phyloP scores from a whole-genome alignment of 2,113 vertebrate genomes.

The Hydrochoerus hydrochaeris region DNA sequence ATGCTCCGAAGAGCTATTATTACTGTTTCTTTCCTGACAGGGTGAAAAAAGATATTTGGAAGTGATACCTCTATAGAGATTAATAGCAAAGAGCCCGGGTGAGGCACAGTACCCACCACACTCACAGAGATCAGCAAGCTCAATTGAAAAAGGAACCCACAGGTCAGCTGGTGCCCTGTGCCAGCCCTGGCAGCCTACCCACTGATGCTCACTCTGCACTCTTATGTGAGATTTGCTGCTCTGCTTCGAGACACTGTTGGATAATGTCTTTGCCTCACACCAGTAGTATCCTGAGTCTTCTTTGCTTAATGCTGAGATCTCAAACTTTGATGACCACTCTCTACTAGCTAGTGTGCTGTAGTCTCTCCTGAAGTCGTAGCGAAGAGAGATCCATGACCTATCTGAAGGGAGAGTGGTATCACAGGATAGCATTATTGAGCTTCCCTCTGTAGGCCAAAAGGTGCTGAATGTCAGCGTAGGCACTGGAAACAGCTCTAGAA shows the following conservation, averaged over 20 bases:
- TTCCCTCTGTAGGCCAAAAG: background rate
- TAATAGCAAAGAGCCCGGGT: background rate
- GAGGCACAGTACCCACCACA: background rate
- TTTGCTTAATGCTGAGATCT: background rate
- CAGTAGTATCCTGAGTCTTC: slow-evolving; percentile 19
- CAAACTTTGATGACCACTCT: background rate
- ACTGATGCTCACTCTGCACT: background rate
- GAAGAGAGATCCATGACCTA: background rate
- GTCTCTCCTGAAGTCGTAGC: background rate
- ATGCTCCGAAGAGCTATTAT: background rate
- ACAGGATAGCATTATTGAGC: slow-evolving; percentile 32
- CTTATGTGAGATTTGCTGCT: background rate
- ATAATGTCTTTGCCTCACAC: background rate
- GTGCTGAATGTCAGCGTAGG: background rate
- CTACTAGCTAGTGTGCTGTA: background rate
- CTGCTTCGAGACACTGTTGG: background rate
- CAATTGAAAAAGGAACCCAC: background rate
- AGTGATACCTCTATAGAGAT: background rate
- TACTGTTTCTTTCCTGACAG: background rate
- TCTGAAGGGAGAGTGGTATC: background rate
- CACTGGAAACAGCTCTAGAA: slow-evolving; percentile 55
- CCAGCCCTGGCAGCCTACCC: background rate
- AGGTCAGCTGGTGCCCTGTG: background rate
- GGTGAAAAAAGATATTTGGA: background rate
- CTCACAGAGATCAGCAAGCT: background rate